Evolutionary conservation across 2,888 invertebrate species (phyloP), one percentile per base, ranked within the genome.

Genomic region (Sympetrum striolatum): DNA sequence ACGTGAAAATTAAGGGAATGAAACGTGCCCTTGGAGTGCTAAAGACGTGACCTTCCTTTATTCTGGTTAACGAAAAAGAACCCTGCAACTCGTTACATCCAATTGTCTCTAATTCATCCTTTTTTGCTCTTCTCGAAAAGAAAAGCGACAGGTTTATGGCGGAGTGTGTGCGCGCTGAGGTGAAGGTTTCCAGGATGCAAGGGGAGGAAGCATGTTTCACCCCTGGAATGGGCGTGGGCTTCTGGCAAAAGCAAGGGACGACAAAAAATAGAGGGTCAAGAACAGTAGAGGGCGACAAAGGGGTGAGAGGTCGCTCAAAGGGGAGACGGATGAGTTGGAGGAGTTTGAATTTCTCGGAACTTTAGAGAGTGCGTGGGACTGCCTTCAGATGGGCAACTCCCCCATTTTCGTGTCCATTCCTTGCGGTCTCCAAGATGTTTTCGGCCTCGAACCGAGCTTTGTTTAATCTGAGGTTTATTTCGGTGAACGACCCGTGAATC

Each of bases 291-390:
- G 73, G 73, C 31, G 81, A 48, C n/a, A 25, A 48, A 48, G n/a
- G 81, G n/a, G 81, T n/a, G 44, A 44, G 81, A 44, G 44, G 44
- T 81, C 48, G 22, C 10, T 10, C 10, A 44, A 82, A 31, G 81
- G 25, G 18, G 81, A 81, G 44, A 82, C 53, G 58, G 58, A 53
- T 18, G 58, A 31, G 53, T 39, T 25, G 82, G 82, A 53, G 82
- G 58, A 58, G 53, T 58, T 53, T 53, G 35, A 58, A 82, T 82
- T 82, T 82, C 82, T 58, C 58, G 82, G 82, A 82, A 82, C 53
- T 82, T 82, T 58, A 2, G 44, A 8, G 44, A 44, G 58, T 58
- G 82, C 82, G 82, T 82, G 58, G 82, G 82, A 53, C 58, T 58
- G 53, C 82, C 58, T 82, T 73, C 14, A 73, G 73, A 31, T 31